Evolutionary conservation across 2,113 vertebrate species (phyloP), one percentile per base, ranked within the genome.

Genomic region (Casuarius casuarius): DNA sequence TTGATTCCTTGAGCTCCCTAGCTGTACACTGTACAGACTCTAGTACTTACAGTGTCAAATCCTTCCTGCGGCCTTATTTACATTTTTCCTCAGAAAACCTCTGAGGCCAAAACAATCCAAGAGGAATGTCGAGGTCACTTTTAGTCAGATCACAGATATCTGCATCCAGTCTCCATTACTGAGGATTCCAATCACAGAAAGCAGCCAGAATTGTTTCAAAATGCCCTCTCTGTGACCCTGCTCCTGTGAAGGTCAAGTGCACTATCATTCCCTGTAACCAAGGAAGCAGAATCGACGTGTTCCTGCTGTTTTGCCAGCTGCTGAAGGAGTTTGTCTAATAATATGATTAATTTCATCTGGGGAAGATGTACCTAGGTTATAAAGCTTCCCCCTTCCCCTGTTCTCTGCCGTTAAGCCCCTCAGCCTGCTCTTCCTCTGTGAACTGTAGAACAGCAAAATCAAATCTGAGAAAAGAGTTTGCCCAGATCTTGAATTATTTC

Each of bases 211-310:
- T 94, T 96, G 95, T 92, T 96, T 95, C 80, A 93, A 96, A 96
- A 82, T 96, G 95, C 91, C 96, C 96, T 97, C 89, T 97, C 78
- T 73, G 67, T 96, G 94, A 98, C 95, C 97, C 96, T 91, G 91
- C 84, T 97, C 81, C 93, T 97, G 87, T 97, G 97, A 98, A 98
- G 98, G 97, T 98, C 98, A 98, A 97, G 96, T 95, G 90, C 93
- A 96, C 87, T 94, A 94, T 92, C 97, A 96, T 87, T 96, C 96
- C 96, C 81, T 91, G 97, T 97, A 98, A 98, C 97, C 96, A 98
- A 97, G 97, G 94, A 97, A 97, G 96, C 96, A 97, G 96, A 95
- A 95, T 81, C 18, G 12, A 96, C 52, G 42, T 81, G 90, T 95
- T 95, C 90, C 89, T 94, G 93, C 92, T 95, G 89, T 95, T 96